Base-by-base conservation (phyloP, 2,888 invertebrate genomes). In the Saturnia pavonia region DNA sequence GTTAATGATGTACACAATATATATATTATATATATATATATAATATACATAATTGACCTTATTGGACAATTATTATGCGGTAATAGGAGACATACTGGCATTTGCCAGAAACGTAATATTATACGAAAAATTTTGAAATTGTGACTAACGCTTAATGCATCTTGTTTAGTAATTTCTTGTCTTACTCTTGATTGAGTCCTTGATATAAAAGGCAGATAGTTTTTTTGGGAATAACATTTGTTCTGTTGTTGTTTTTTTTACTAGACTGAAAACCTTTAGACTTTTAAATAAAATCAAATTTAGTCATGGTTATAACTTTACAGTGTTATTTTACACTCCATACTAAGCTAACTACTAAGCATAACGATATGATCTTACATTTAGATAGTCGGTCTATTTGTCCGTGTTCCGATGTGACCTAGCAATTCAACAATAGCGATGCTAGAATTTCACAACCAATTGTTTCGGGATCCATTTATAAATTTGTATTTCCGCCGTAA, bases 391-490 rank as follows among this genome's bases (percentile, higher is more conserved):
- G 27, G 25, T 27, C 57, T 25, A 11, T 60, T 60, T 60, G 7
- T 60, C 25, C 57, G 25, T 27, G 57, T 60, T 27, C 25, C 27
- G 25, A 14, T 40, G 54, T 40, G 65, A 65, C 65, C 65, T 65
- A n/a, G 3, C 54, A 34, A 0, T n/a, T 40, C 7, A 54, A 68
- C 68, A 68, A 68, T 45, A 48, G 68, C 27, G 57, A 68, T 40
- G 43, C 27, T 60, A 43, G 68, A 22, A 65, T 65, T 40, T 65
- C 65, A 40, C n/a, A 34, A 65, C n/a, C 65, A 63, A 63, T 63
- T 63, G 65, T 40, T 65, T 65, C 65, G n/a, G 54, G n/a, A 65
- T 65, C 40, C 65, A 65, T 65, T 65, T 65, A 34, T 65, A 63
- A 63, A 34, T 65, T 19, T 65, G 65, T n/a, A 65, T 11, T 40